Evolutionary conservation across 2,113 vertebrate species (phyloP).

Genomic region (human): DNA sequence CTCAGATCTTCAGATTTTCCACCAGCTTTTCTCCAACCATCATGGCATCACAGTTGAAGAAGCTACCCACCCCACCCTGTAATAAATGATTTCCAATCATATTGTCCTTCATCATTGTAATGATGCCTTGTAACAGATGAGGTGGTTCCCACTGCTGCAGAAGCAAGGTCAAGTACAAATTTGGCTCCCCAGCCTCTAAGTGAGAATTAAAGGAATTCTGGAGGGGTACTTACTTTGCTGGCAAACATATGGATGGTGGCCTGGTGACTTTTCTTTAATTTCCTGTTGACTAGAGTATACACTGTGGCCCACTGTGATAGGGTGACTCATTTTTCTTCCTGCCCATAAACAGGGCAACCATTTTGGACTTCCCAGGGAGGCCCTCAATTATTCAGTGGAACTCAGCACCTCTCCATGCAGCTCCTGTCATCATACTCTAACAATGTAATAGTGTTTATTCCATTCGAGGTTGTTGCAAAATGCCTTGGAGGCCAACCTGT

Average conservation of each 20-base stretch:
- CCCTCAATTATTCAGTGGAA: no score
- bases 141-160: neutral
- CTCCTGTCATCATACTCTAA: no score
- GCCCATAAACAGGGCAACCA: neutral
- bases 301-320: neutral
- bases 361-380: no score
- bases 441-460: no score
- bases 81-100: conserved; percentile 87
- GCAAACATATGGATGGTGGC: neutral
- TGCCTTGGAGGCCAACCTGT: no score
- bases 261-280: neutral
- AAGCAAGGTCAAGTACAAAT: neutral
- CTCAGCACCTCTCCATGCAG: no score
- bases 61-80: conserved; percentile 86
- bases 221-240: neutral
- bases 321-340: neutral
- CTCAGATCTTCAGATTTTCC: conserved; percentile 89
- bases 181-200: neutral
- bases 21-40: conserved; percentile 93
- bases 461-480: no score
- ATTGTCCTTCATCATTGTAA: neutral
- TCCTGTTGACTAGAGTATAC: neutral
- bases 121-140: neutral
- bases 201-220: neutral
- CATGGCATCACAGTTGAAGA: conserved; percentile 91